These are phyloP conservation scores for Cyclophora punctaria DNA, from an alignment of 2,888 invertebrate genomes.

Conservation along the genomic window DNA sequence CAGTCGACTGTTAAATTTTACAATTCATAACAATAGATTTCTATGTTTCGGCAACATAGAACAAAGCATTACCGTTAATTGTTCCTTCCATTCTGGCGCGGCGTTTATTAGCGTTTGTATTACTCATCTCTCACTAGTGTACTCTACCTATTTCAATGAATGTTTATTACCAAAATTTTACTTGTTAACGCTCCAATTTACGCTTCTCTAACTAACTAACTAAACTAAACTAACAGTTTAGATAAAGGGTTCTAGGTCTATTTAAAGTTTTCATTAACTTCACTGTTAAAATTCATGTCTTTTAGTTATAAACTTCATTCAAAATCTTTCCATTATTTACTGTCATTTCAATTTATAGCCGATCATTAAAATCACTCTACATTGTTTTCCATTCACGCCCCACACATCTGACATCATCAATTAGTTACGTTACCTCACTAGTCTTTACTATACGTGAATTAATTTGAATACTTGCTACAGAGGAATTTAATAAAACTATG, in stretches of 20 bases:
- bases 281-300: too few relatives aligned
- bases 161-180: too few relatives aligned
- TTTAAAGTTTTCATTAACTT: too few relatives aligned
- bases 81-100: constrained; percentile 45
- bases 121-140: constrained; percentile 25
- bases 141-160: too few relatives aligned
- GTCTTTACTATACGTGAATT: constrained; percentile 13
- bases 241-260: too few relatives aligned
- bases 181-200: too few relatives aligned
- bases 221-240: too few relatives aligned
- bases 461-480: constrained; percentile 31
- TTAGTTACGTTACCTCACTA: too few relatives aligned
- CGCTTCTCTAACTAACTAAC: too few relatives aligned
- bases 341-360: too few relatives aligned
- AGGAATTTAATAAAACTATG: constrained; percentile 26
- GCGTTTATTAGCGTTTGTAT: constrained; percentile 40
- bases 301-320: too few relatives aligned
- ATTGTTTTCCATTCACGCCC: constrained; percentile 1
- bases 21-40: constrained; percentile 18
- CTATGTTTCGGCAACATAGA: constrained; percentile 22
- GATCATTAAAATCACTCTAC: neutral
- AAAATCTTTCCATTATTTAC: too few relatives aligned
- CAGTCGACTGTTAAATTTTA: constrained; percentile 15
- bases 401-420: neutral
- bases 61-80: constrained; percentile 52